phyloP scores from a whole-genome alignment of 30 jellyfish, hydroid and myxozoan genomes.

The Hydractinia echinata region DNA sequence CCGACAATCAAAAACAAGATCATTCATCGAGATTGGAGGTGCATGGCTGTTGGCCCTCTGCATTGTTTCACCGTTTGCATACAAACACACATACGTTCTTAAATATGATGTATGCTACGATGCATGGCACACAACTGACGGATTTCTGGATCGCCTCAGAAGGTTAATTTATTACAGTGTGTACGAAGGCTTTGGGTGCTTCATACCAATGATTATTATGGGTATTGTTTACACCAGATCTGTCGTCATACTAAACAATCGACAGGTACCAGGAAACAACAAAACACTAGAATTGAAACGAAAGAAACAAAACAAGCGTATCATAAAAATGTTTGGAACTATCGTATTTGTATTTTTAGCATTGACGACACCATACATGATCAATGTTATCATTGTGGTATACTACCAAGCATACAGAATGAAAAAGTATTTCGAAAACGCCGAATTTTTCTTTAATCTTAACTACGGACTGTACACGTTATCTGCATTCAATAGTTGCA shows the following conservation, averaged over 20 bases:
- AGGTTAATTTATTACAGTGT: neutral
- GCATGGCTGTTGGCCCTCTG: slow-evolving; percentile 16
- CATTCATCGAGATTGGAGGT: neutral
- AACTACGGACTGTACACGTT: slow-evolving; percentile 8
- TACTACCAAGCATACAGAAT: neutral
- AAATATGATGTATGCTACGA: slow-evolving; percentile 20
- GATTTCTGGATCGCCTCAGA: neutral
- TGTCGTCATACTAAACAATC: neutral
- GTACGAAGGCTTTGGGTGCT: slow-evolving; percentile 2
- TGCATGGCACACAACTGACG: slow-evolving; percentile 3
- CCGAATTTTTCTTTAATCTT: neutral
- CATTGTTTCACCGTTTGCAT: slow-evolving; percentile 12
- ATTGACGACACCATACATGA: slow-evolving; percentile 25
- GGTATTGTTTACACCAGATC: slow-evolving; percentile 13
- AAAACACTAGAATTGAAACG: slow-evolving; percentile 8
- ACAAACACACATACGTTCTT: neutral
- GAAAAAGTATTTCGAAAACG: neutral
- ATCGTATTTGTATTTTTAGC: slow-evolving; percentile 17
- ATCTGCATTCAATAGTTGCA: slow-evolving; percentile 15
- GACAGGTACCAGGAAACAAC: slow-evolving; percentile 22
- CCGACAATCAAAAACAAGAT: neutral
- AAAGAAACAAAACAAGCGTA: neutral
- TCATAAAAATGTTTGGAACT: slow-evolving; percentile 30
- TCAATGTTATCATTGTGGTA: neutral
- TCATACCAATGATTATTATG: slow-evolving; percentile 11